A percentile compares a stretch with the other conserved stretches of the same genome.
Evolutionary conservation across 2,797 vertebrate genomes (phyloP).

Genomic region (Macropus fuliginosus): DNA sequence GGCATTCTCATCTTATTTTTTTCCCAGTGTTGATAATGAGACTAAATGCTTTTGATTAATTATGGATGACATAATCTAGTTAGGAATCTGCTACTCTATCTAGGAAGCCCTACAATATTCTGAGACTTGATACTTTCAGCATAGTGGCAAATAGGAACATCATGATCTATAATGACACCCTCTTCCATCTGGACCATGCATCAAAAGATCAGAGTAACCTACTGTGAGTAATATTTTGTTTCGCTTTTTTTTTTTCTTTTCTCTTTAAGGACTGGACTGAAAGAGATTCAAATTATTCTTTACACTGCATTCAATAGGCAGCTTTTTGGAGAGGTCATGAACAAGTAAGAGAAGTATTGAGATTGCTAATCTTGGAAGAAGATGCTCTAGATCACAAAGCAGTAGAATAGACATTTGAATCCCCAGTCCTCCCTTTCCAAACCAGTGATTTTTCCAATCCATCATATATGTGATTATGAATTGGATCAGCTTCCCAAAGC

Average conservation of each 20-base stretch:
- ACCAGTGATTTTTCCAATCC: background rate
- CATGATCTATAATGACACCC: background rate
- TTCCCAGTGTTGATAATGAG: background rate
- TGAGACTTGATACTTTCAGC: background rate
- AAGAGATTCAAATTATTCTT: slow-evolving; percentile 34
- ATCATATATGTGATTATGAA: background rate
- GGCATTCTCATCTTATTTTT: background rate
- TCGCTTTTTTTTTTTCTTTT: background rate
- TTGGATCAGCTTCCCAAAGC: background rate
- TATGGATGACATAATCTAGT: background rate
- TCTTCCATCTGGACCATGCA: background rate
- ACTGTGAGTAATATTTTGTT: slow-evolving; percentile 24
- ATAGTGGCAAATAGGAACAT: background rate
- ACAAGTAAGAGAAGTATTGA: background rate
- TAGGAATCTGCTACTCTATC: background rate
- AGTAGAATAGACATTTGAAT: background rate
- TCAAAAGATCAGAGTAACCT: slow-evolving; percentile 39
- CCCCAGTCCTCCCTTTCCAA: background rate
- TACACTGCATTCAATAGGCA: background rate
- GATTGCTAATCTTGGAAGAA: background rate
- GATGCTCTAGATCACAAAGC: background rate
- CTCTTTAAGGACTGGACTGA: slow-evolving; percentile 35
- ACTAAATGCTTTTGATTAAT: background rate
- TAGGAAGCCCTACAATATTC: background rate
- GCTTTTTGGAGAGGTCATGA: slow-evolving; percentile 28